phyloP scores from a whole-genome alignment of 2,888 invertebrate species.

The Lasioglossum oenotherae region DNA sequence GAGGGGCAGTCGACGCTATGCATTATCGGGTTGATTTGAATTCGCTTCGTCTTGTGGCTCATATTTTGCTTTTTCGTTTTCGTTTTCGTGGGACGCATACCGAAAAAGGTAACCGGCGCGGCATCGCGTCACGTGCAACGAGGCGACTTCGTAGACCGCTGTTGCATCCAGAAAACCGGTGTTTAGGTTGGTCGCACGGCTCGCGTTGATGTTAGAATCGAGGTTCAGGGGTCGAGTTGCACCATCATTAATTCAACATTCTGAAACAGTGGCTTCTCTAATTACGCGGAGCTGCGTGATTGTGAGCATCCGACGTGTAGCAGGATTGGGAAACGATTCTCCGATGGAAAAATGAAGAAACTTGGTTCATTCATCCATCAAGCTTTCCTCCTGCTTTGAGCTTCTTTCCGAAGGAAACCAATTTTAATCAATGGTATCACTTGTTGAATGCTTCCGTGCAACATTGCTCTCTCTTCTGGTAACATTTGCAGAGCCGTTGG shows the following conservation, averaged over 20 bases:
- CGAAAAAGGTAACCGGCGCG: slow-evolving; percentile 8
- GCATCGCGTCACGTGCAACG: slow-evolving; percentile 10
- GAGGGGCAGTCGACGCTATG: slow-evolving; percentile 43
- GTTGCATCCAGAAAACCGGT: slow-evolving; percentile 15
- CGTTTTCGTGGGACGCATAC: not conserved
- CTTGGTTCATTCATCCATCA: slow-evolving; percentile 12
- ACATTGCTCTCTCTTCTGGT: not conserved
- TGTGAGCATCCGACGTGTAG: slow-evolving; percentile 10
- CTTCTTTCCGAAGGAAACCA: not conserved
- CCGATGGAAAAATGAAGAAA: slow-evolving; percentile 12
- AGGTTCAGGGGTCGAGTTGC: slow-evolving; percentile 41
- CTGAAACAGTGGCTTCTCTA: slow-evolving; percentile 24
- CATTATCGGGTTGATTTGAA: slow-evolving; percentile 33
- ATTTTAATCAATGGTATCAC: not conserved
- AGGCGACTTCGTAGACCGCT: slow-evolving; percentile 29
- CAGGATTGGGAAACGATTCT: not conserved
- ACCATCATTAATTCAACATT: slow-evolving; percentile 46
- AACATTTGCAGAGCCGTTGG: not conserved
- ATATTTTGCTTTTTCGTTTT: slow-evolving; percentile 17
- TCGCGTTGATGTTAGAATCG: slow-evolving; percentile 47
- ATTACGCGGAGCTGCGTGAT: slow-evolving; percentile 32
- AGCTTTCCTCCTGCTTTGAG: not conserved
- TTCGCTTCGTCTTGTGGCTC: slow-evolving; percentile 57
- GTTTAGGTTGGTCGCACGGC: slow-evolving; percentile 45
- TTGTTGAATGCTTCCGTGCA: not conserved